phyloP scores from a whole-genome alignment of 2,888 invertebrate species.

The Apamea crenata region DNA sequence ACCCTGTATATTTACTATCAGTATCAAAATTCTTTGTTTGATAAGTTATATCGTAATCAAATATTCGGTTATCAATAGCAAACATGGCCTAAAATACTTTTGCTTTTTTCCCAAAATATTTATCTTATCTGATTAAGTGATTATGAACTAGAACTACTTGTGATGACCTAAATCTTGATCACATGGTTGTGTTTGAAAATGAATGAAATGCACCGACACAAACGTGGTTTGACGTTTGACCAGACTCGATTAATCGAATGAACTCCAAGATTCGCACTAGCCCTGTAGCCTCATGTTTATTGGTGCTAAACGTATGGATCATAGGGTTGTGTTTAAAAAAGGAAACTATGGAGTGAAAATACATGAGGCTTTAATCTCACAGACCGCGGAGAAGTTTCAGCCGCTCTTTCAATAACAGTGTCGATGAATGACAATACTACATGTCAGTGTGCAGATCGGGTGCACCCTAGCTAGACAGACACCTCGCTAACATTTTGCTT shows the following conservation, averaged over 20 bases:
- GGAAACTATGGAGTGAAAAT: neutral
- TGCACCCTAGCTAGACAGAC: too few species aligned
- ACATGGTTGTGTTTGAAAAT: constrained; percentile 29
- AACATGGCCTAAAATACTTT: constrained; percentile 53
- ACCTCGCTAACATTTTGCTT: too few species aligned
- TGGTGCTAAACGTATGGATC: neutral
- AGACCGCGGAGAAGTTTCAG: neutral
- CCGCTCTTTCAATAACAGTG: neutral
- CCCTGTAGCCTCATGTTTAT: too few species aligned
- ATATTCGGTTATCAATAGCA: constrained; percentile 54
- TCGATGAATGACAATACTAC: neutral
- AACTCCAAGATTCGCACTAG: too few species aligned
- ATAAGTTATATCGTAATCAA: constrained; percentile 53
- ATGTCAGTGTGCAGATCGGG: too few species aligned
- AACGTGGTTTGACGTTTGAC: too few species aligned
- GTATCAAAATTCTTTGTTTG: constrained; percentile 34
- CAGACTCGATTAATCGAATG: too few species aligned
- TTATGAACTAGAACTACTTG: constrained; percentile 48
- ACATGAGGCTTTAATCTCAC: too few species aligned
- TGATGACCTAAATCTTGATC: constrained; percentile 38
- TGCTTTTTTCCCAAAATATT: constrained; percentile 38
- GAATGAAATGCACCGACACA: too few species aligned
- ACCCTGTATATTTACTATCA: constrained; percentile 7
- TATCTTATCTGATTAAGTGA: constrained; percentile 60
- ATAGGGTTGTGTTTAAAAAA: neutral